Conservation (phyloP, 2,113 vertebrate species). For the Ursus arctos region DNA sequence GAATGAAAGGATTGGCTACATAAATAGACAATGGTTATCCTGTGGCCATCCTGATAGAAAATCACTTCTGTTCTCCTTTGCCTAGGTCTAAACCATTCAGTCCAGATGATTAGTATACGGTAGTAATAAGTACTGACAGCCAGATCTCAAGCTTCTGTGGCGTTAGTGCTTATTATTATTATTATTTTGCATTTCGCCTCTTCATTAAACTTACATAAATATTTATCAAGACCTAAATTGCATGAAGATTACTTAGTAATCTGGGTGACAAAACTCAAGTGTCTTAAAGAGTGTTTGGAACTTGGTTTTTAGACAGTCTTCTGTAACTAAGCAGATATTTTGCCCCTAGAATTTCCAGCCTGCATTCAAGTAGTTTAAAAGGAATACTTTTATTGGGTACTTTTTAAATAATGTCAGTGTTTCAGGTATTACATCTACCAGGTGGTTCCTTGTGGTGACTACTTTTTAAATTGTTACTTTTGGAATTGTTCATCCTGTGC, state of each 20-base stretch:
- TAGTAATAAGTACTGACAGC: neutral
- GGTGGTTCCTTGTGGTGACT: neutral
- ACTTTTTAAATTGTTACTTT: neutral
- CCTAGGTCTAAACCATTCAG: neutral
- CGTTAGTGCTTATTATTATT: neutral
- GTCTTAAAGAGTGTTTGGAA: neutral
- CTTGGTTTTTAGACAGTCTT: neutral
- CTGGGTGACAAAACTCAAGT: neutral
- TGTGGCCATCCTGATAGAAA: neutral
- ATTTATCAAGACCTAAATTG: neutral
- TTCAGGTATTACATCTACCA: neutral
- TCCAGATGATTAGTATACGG: neutral
- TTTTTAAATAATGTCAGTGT: neutral
- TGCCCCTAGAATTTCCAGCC: neutral
- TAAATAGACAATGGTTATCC: neutral
- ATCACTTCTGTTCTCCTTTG: neutral
- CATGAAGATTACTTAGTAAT: neutral
- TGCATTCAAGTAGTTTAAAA: conserved; percentile 4
- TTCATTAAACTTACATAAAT: neutral
- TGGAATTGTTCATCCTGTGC: neutral
- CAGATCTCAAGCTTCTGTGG: neutral
- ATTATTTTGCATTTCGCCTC: neutral
- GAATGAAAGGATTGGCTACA: neutral
- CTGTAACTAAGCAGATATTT: neutral
- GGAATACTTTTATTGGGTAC: neutral